Evolutionary conservation across 2,797 vertebrate species (phyloP).

Genomic region (Varecia variegata): DNA sequence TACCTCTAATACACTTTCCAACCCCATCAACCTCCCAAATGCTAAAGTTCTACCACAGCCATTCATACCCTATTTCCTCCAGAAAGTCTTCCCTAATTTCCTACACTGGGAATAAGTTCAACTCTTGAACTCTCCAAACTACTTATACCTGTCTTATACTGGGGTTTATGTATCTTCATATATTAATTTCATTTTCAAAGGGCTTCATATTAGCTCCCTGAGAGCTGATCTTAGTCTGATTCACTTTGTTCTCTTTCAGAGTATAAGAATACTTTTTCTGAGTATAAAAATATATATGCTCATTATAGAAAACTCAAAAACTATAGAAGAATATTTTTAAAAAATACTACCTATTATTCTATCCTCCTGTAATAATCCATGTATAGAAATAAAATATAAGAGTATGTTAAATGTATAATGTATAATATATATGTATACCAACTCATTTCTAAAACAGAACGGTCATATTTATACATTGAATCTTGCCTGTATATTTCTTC

Average conservation of each 20-base stretch:
- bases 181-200: background rate
- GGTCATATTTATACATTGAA: background rate
- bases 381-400: background rate
- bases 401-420: background rate
- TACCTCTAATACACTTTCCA: background rate
- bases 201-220: background rate
- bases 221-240: background rate
- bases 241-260: background rate
- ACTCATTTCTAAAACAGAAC: background rate
- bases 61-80: background rate
- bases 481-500: background rate
- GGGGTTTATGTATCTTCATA: background rate
- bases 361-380: background rate
- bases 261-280: background rate
- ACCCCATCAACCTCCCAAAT: background rate
- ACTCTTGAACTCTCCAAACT: background rate
- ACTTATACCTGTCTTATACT: background rate
- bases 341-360: background rate
- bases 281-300: background rate
- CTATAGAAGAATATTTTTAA: background rate
- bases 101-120: background rate
- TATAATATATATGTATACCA: background rate
- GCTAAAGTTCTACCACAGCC: background rate
- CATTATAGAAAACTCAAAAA: constrained; percentile 19
- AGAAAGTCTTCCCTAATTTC: background rate